A percentile compares a stretch with the other conserved stretches of the same genome.
Evolutionary conservation across 2,797 vertebrate species (phyloP).

Genomic region (Masticophis lateralis): DNA sequence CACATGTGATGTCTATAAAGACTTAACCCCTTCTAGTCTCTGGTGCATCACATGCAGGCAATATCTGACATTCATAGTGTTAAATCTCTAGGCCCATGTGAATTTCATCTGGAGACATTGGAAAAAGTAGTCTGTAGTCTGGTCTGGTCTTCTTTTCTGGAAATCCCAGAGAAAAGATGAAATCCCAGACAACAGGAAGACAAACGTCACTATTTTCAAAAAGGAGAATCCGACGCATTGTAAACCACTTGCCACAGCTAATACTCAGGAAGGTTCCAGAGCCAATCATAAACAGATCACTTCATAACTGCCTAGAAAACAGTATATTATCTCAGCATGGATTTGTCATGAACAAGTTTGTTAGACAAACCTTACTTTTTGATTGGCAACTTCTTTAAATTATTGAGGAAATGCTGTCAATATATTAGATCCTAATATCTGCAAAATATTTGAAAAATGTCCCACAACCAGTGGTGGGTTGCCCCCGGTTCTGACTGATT

Average conservation of each 20-base stretch:
- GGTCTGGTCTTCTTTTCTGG: no score
- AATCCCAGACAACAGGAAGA: neutral
- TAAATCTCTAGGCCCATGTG: no score
- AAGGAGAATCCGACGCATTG: neutral
- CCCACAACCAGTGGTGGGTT: neutral
- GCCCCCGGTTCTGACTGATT: no score
- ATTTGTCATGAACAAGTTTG: neutral
- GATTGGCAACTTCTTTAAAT: neutral
- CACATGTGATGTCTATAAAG: no score
- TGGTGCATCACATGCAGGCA: no score
- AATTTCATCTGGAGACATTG: no score
- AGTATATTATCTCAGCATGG: neutral
- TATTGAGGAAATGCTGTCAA: neutral
- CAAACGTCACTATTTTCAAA: neutral
- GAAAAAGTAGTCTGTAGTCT: no score
- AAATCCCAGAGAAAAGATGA: neutral
- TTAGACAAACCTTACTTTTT: neutral
- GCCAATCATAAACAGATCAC: neutral
- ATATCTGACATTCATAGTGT: no score
- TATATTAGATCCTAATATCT: neutral
- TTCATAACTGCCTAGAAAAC: neutral
- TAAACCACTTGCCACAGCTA: neutral
- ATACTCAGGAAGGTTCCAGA: neutral
- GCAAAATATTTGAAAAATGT: neutral
- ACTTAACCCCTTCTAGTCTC: no score